phyloP scores from a whole-genome alignment of 2,797 vertebrate genomes.

The Micropoecilia bifurca region DNA sequence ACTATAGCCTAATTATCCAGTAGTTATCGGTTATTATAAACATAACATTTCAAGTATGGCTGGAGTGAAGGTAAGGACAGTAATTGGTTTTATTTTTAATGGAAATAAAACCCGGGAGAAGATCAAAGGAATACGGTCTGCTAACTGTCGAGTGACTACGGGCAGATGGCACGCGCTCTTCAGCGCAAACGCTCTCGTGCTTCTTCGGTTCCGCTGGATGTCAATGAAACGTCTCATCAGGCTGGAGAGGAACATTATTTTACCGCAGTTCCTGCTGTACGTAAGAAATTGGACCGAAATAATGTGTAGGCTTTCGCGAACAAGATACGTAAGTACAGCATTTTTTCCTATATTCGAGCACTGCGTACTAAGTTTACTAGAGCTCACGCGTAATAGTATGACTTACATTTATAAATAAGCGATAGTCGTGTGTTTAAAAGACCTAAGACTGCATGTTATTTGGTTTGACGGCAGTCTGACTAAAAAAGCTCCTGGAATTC shows the following conservation, averaged over 20 bases:
- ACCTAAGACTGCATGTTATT: not conserved
- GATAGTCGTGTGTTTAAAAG: not conserved
- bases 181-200: slow-evolving; percentile 26
- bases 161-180: slow-evolving; percentile 22
- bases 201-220: not conserved
- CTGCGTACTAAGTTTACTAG: not conserved
- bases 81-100: not conserved
- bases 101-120: not conserved
- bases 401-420: no score
- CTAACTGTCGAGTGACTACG: slow-evolving; percentile 1
- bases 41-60: not conserved
- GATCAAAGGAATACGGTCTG: not conserved
- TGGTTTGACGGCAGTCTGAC: not conserved
- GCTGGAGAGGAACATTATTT: not conserved
- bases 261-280: not conserved
- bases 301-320: slow-evolving; percentile 1
- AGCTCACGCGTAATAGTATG: not conserved
- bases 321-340: slow-evolving; percentile 59
- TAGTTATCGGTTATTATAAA: not conserved
- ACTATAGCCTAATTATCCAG: not conserved
- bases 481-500: not conserved
- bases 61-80: no score
- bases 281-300: slow-evolving; percentile 9
- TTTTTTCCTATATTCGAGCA: not conserved
- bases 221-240: not conserved